Percentiles rank a stretch among this genome's conserved stretches.
Conservation (phyloP, 2,113 vertebrate genomes). For the Planiliza haematocheilus region DNA sequence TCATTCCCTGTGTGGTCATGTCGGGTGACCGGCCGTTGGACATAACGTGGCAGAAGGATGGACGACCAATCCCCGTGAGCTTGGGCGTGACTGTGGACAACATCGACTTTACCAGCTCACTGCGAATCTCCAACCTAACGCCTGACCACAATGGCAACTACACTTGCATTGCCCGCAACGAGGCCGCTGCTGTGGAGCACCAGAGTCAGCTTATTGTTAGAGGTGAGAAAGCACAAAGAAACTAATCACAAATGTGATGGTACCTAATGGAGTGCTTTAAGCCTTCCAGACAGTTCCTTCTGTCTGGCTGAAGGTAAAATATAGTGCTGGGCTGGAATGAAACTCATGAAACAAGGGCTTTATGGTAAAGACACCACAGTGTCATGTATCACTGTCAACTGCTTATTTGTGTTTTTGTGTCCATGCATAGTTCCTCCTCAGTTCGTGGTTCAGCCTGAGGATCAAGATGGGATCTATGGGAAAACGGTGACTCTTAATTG, state of each 20-base stretch:
- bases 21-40: constrained; percentile 96
- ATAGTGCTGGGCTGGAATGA: not conserved
- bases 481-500: constrained; percentile 98
- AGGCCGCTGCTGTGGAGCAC: constrained; percentile 94
- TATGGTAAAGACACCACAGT: not conserved
- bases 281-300: not conserved
- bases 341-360: too few relatives aligned
- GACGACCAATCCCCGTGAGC: constrained; percentile 92
- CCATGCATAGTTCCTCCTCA: constrained; percentile 90
- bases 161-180: constrained; percentile 97
- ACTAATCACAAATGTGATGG: not conserved
- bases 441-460: constrained; percentile 97
- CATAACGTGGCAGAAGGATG: constrained; percentile 99
- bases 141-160: constrained; percentile 98
- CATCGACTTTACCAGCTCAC: constrained; percentile 97
- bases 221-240: constrained; percentile 82
- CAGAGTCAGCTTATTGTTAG: constrained; percentile 97
- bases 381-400: constrained; percentile 13
- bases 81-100: constrained; percentile 98
- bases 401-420: constrained; percentile 36
- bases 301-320: constrained; percentile 9
- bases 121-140: constrained; percentile 96
- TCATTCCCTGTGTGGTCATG: constrained; percentile 98
- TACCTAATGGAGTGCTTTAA: constrained; percentile 14
- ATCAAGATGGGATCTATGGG: constrained; percentile 98